Evolutionary conservation across 1,140 invertebrate species (phyloP), one percentile per base, ranked within the genome.

Genomic region (Eufriesea mexicana): DNA sequence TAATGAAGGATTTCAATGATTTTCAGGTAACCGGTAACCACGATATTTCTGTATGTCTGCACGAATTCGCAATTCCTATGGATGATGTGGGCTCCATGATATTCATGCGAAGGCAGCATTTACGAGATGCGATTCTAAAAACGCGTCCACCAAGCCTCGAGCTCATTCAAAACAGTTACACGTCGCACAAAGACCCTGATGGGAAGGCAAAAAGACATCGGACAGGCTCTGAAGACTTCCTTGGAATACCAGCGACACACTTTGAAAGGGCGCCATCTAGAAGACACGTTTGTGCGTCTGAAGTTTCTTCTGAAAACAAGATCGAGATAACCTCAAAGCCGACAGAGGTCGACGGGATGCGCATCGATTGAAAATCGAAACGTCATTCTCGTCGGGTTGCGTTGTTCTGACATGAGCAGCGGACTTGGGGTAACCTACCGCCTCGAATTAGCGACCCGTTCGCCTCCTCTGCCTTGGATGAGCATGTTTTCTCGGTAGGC

Each of bases 381-480:
- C 2, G 66, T 71, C 77, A 71, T 71, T 9, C 66, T 42, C 71
- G 51, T 12, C 70, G 35, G 16, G 45, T 54, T 35, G 35, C 14
- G 20, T 28, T 23, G 42, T 25, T 23, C 35, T 35, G 35, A 35
- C 35, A 35, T 35, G 35, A 35, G 35, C 35, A 4, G 35, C 35
- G 35, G 35, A 35, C 1, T 7, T 2, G 16, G 18, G 67, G 14
- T 68, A 68, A 68, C 16, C 12, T 8, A 8, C 71, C 67, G 70
- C 66, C 66, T 67, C 49, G 59, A 83, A 87, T 87, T 86, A 86
- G 70, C 66, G 68, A 70, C 35, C 68, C 77, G 71, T 84, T 76
- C 72, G 81, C 73, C 70, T 51, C 55, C 25, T 45, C 35, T 23
- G 8, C 25, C 18, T 35, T 12, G 28, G 70, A 35, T 9, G 55